These are phyloP conservation scores for Salticus scenicus DNA, from an alignment of 2,888 invertebrate species.

Conservation along the genomic window DNA sequence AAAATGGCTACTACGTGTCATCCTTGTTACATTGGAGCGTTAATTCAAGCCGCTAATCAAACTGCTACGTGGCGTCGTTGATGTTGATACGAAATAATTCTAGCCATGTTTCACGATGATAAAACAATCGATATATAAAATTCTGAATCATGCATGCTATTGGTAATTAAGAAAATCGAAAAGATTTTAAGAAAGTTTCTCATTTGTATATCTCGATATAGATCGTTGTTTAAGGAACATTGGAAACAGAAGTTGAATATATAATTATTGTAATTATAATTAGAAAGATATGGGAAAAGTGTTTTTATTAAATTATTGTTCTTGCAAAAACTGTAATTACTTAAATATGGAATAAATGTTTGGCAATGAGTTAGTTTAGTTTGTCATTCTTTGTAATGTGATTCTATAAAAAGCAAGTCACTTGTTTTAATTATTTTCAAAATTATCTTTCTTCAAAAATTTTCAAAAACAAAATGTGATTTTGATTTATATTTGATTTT, in stretches of 20 bases:
- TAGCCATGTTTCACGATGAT: conserved; percentile 30
- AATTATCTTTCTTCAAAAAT: too few species aligned
- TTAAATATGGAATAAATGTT: too few species aligned
- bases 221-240: neutral
- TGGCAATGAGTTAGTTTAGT: too few species aligned
- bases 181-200: neutral
- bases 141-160: neutral
- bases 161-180: neutral
- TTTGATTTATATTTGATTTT: too few species aligned
- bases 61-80: conserved; percentile 40
- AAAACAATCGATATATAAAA: conserved; percentile 54
- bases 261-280: neutral
- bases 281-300: too few species aligned
- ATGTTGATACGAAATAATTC: conserved; percentile 32
- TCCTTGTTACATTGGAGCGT: neutral
- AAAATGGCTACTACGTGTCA: neutral
- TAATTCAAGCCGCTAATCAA: conserved; percentile 58
- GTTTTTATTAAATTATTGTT: too few species aligned
- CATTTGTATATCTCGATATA: neutral
- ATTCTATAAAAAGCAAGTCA: too few species aligned
- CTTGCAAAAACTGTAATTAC: too few species aligned
- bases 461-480: too few species aligned
- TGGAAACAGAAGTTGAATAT: neutral
- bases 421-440: too few species aligned
- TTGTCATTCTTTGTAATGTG: too few species aligned